Evolutionary conservation across 2,888 invertebrate species (phyloP).

Genomic region (Stenotaenia linearis): DNA sequence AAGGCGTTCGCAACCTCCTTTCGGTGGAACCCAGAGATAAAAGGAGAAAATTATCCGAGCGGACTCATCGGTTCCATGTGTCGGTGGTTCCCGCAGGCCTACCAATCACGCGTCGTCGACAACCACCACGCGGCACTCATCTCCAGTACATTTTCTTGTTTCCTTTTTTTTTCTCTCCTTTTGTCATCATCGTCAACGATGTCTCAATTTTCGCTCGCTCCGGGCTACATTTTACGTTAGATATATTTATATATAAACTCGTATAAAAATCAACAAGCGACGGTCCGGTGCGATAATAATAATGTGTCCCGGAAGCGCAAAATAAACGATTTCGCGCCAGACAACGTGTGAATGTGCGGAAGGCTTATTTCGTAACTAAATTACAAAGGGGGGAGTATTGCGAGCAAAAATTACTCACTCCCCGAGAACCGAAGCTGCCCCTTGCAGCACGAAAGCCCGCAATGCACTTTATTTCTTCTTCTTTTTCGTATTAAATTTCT

Average conservation of each 20-base stretch:
- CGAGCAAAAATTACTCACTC: no score
- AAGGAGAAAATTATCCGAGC: constrained; percentile 10
- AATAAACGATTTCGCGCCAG: background rate
- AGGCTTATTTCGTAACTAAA: no score
- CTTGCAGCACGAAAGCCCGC: no score
- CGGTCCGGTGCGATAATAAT: background rate
- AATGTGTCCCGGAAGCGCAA: background rate
- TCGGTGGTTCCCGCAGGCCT: background rate
- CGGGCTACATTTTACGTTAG: background rate
- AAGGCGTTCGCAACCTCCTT: constrained; percentile 19
- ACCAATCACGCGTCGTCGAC: constrained; percentile 9
- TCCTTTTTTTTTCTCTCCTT: background rate
- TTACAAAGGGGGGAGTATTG: no score
- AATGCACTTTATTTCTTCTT: no score
- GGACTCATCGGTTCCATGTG: constrained; percentile 19
- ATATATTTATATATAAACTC: background rate
- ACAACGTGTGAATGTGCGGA: background rate
- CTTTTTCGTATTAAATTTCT: no score
- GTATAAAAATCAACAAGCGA: background rate
- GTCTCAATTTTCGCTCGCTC: constrained; percentile 1
- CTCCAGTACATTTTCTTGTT: background rate
- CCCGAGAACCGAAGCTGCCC: no score
- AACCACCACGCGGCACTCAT: constrained; percentile 1
- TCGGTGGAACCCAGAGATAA: background rate
- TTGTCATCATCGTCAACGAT: background rate